Conservation (phyloP, 2,113 vertebrate species). For the Pipa parva region DNA sequence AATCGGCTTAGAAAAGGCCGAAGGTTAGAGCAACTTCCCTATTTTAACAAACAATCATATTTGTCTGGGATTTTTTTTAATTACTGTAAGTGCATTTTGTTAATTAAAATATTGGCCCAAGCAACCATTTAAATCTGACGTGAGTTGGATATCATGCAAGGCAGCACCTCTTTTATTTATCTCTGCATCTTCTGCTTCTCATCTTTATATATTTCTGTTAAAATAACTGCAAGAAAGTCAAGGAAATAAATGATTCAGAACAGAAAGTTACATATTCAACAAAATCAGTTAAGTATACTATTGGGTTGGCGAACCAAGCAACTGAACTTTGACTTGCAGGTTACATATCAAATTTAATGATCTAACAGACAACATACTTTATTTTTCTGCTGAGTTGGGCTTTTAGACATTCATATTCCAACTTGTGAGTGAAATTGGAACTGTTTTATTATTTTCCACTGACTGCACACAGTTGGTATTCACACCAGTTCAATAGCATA, state of each 20-base stretch:
- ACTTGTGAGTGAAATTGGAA: slow-evolving; percentile 20
- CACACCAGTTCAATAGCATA: slow-evolving; percentile 12
- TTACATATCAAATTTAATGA: slow-evolving; percentile 59
- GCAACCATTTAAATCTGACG: neutral
- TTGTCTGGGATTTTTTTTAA: too few species aligned
- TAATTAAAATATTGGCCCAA: neutral
- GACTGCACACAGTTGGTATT: slow-evolving; percentile 34
- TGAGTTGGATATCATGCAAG: too few species aligned
- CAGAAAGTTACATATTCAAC: slow-evolving; percentile 45
- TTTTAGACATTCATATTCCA: slow-evolving; percentile 48
- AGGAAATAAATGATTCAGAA: slow-evolving; percentile 37
- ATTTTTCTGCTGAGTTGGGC: slow-evolving; percentile 62
- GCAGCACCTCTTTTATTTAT: too few species aligned
- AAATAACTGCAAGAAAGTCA: slow-evolving; percentile 10
- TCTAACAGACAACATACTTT: slow-evolving; percentile 58
- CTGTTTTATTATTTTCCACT: slow-evolving; percentile 30
- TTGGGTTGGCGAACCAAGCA: slow-evolving; percentile 50
- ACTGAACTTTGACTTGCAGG: slow-evolving; percentile 54
- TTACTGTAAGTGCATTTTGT: too few species aligned
- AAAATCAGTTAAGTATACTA: slow-evolving; percentile 38
- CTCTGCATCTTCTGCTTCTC: neutral
- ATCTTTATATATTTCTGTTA: neutral
- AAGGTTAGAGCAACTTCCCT: too few species aligned
- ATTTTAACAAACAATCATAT: too few species aligned
- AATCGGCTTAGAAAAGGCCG: too few species aligned